These are phyloP conservation scores for Leptatherina wallacei DNA, from an alignment of 2,797 vertebrate species.

Conservation along the genomic window DNA sequence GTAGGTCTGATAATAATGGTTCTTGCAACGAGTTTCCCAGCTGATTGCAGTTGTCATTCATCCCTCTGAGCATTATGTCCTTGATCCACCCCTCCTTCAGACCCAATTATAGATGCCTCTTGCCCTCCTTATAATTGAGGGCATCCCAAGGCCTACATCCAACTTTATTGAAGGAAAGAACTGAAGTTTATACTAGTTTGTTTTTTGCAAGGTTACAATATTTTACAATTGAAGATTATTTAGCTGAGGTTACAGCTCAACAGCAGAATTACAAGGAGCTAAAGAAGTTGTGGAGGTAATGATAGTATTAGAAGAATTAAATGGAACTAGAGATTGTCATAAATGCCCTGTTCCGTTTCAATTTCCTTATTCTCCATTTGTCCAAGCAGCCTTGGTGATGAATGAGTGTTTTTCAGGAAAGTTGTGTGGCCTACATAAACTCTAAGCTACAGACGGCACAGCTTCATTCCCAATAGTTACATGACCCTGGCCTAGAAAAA, in stretches of 20 bases:
- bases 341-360: conserved; percentile 38
- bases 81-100: conserved; percentile 73
- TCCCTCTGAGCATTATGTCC: conserved; percentile 72
- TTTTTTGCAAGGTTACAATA: conserved; percentile 14
- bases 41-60: conserved; percentile 74
- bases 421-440: conserved; percentile 72
- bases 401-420: conserved; percentile 52
- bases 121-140: conserved; percentile 87
- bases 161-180: conserved; percentile 47
- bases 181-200: conserved; percentile 44
- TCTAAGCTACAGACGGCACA: conserved; percentile 26
- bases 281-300: not conserved
- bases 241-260: not conserved
- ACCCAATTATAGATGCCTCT: conserved; percentile 80
- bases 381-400: conserved; percentile 31
- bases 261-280: not conserved
- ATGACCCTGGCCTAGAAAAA: conserved; percentile 76
- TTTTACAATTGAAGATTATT: conserved; percentile 13
- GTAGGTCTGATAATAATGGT: conserved; percentile 65
- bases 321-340: not conserved
- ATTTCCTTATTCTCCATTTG: conserved; percentile 21
- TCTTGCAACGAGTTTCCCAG: conserved; percentile 60
- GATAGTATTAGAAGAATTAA: conserved; percentile 1
- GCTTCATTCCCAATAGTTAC: conserved; percentile 54
- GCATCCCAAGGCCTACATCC: conserved; percentile 77